Conservation (phyloP, 2,797 vertebrate genomes). For the Petrocephalus schoutedeni region DNA sequence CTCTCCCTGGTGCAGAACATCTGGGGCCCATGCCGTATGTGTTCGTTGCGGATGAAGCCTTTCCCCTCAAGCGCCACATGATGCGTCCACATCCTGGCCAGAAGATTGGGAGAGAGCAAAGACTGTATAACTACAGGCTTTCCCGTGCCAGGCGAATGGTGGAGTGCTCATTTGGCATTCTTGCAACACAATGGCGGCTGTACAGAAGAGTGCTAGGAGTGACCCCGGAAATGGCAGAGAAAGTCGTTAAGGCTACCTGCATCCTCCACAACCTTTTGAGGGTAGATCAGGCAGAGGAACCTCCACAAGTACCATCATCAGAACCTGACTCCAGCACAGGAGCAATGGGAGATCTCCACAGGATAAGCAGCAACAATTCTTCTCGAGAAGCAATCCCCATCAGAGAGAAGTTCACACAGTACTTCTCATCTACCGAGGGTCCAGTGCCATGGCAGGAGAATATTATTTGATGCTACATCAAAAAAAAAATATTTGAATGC, state of each 20-base stretch:
- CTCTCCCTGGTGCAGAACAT: background rate
- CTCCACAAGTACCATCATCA: background rate
- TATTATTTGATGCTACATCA: background rate
- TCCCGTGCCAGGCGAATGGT: background rate
- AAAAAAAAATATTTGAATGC: too few species aligned
- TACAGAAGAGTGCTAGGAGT: background rate
- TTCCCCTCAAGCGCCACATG: background rate
- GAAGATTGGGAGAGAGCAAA: background rate
- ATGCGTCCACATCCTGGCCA: background rate
- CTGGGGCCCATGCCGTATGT: background rate
- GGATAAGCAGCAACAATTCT: background rate
- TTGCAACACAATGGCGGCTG: background rate
- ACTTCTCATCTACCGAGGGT: too few species aligned
- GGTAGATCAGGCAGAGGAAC: background rate
- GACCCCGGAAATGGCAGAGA: background rate
- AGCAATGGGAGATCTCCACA: background rate
- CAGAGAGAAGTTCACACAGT: too few species aligned
- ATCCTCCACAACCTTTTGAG: background rate
- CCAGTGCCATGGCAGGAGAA: too few species aligned
- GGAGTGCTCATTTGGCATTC: background rate
- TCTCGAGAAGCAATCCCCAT: too few species aligned
- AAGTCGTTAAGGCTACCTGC: background rate
- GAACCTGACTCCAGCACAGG: background rate
- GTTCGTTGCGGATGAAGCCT: background rate
- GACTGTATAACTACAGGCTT: background rate